Base-by-base conservation (phyloP, 2,113 vertebrate genomes). In the Spermophilus dauricus region DNA sequence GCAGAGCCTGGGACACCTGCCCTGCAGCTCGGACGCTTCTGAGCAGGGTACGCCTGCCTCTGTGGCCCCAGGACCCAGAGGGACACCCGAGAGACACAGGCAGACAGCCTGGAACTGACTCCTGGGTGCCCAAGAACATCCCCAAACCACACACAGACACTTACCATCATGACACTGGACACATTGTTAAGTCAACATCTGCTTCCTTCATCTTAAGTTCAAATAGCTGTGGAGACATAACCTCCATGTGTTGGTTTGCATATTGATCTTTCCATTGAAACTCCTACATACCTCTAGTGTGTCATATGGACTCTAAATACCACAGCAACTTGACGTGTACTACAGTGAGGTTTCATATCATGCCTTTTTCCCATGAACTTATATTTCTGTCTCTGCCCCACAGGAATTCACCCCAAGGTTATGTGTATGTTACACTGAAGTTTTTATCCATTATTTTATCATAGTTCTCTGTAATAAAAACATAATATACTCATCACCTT, bases 81-180 rank as follows among this genome's bases (percentile, higher is more conserved):
- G 56, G 22, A 11, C 39, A 13, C 22, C 13, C 8, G 61, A 0
- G 5, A 0, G 7, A 4, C 42, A 10, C 14, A 17, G 20, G 37
- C 72, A 20, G 56, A 58, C 20, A 10, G 10, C 72, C 20, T 4
- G 2, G 37, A 24, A 20, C 72, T 8, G n/a, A 37, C 58, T 37
- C 56, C 56, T 7, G 3, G 18, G 56, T 20, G 56, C 56, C 56
- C 56, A 17, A 20, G 18, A 18, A 58, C 4, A 17, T 20, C 20
- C 56, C 17, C 17, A 17, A 20, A 58, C 17, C 4, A 58, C 17
- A 5, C 56, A 20, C 18, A 22, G 5, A 58, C 53, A 16, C 5
- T 20, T 1, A 56, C 18, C 56, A 17, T 34, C 34, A 65, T n/a
- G 73, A 42, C 37, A 65, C 72, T 34, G 61, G 73, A 89, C 87